These are phyloP conservation scores for Megaceryle maxima DNA, from an alignment of 2,113 vertebrate species.

Conservation along the genomic window DNA sequence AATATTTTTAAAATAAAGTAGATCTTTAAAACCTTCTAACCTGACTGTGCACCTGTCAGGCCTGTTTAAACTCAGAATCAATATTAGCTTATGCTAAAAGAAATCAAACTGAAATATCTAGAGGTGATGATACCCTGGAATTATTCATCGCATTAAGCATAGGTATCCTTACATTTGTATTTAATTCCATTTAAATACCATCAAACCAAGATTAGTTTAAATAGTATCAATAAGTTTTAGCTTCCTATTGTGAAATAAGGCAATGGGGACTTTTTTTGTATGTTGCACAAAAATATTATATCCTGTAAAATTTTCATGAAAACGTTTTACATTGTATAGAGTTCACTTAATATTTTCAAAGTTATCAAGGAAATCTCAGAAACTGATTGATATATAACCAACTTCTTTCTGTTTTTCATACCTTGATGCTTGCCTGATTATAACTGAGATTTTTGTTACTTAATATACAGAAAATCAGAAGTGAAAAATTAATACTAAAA, in stretches of 20 bases:
- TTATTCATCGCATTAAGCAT: conserved; percentile 17
- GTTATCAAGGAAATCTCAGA: neutral
- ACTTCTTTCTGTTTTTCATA: neutral
- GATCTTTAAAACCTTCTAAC: neutral
- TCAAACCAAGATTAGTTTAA: conserved; percentile 21
- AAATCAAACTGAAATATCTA: neutral
- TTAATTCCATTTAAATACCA: conserved; percentile 62
- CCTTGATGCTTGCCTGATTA: neutral
- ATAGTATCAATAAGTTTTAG: conserved; percentile 13
- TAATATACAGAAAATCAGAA: neutral
- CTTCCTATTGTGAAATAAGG: conserved; percentile 19
- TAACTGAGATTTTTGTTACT: neutral
- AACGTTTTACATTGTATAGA: neutral
- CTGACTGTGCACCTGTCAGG: neutral
- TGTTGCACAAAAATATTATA: neutral
- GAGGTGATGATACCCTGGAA: neutral
- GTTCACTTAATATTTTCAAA: neutral
- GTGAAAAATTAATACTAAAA: neutral
- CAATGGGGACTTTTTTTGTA: neutral
- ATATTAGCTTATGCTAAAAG: neutral
- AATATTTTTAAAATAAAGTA: neutral
- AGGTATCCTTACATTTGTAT: conserved; percentile 37
- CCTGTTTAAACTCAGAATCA: neutral
- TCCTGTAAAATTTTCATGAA: neutral
- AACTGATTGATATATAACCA: neutral